Conservation (phyloP, 2,888 invertebrate genomes). For the Agrotis puta region DNA sequence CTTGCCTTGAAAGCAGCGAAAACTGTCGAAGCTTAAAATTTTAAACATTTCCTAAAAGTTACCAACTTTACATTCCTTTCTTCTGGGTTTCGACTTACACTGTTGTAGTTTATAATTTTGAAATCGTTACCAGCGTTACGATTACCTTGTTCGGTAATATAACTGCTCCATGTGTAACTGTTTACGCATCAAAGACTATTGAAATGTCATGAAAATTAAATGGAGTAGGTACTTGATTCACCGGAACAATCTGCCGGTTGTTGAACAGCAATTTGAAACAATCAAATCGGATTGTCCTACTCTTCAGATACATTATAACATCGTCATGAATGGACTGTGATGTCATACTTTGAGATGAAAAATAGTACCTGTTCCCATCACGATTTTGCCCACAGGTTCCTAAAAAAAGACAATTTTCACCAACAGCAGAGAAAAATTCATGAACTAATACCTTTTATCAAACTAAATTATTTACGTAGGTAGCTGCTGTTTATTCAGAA, state of each 20-base stretch:
- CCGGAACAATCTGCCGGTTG: constrained; percentile 78
- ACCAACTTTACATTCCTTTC: neutral
- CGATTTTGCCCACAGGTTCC: neutral
- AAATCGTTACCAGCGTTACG: neutral
- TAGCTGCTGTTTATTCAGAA: constrained; percentile 14
- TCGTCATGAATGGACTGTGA: constrained; percentile 70
- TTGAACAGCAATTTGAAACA: constrained; percentile 81
- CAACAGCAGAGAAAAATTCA: neutral
- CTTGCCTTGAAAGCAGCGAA: constrained; percentile 20
- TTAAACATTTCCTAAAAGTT: constrained; percentile 9
- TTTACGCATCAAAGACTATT: constrained; percentile 27
- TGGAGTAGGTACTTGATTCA: constrained; percentile 52
- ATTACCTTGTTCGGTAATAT: neutral
- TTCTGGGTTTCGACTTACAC: neutral
- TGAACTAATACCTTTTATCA: neutral
- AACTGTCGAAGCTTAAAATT: neutral
- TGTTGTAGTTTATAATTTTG: neutral
- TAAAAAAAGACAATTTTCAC: neutral
- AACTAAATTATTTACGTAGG: constrained; percentile 16
- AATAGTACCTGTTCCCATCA: constrained; percentile 1
- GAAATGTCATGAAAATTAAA: constrained; percentile 54
- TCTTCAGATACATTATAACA: constrained; percentile 62
- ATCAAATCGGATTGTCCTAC: constrained; percentile 73
- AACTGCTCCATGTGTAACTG: constrained; percentile 6
- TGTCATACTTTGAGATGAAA: constrained; percentile 48